Base-by-base conservation (phyloP, 2,113 vertebrate species). In the Antigone vipio region DNA sequence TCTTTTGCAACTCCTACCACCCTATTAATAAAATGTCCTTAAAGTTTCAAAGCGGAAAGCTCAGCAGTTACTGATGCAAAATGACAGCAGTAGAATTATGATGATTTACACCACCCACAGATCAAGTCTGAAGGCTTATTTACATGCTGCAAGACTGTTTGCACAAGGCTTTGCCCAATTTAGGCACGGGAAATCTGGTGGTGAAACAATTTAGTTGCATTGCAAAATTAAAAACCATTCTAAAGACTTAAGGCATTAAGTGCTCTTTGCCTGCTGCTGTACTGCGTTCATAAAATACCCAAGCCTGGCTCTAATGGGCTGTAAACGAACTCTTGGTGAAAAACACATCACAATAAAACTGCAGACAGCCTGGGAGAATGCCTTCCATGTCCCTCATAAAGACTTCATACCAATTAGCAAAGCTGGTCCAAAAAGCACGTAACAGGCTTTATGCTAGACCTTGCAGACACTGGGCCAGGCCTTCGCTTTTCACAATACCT, bases 161-260 rank as follows among this genome's bases (percentile, higher is more conserved):
- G 77, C 73, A 66, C 35, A 80, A 68, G 77, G 69, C 64, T 74
- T 92, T 76, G 56, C 56, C 53, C 73, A 29, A 3, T 82, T 26
- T 26, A 42, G n/a, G 62, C 40, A 19, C 14, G 45, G 85, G 66
- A 87, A 89, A 78, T 63, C 42, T 53, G 66, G 27, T 8, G 2
- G 49, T 85, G 66, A 93, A 91, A 67, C 22, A 56, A 78, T 71
- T 68, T 26, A 58, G 24, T 38, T 53, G 69, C 2, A 2, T 78
- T 85, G 52, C 34, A 67, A 93, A 95, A 96, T 89, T 67, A 63
- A 91, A 86, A 86, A 71, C 26, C 17, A 6, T 77, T 92, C 76
- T 78, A 21, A 92, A 76, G 62, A 42, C 73, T 81, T 58, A 40
- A 80, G 69, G 56, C 85, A 86, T 77, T 64, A 92, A 88, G 47